Percentiles rank a stretch among this genome's conserved stretches.
phyloP scores from a whole-genome alignment of 1,140 invertebrate genomes.

The Papilio polytes region DNA sequence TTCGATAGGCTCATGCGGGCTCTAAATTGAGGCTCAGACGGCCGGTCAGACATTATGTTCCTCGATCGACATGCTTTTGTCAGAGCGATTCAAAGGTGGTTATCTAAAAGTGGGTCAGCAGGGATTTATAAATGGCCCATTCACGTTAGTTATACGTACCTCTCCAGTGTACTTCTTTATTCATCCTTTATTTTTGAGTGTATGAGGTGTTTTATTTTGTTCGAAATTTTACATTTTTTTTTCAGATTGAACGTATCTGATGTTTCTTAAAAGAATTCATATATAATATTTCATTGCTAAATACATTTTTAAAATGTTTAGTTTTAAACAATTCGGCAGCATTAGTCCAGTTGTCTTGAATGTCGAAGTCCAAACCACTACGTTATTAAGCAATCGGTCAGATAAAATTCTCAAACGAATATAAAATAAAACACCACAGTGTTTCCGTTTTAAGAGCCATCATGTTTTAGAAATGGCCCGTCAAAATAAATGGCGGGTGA shows the following conservation, averaged over 20 bases:
- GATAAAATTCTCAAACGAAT: slow-evolving; percentile 13
- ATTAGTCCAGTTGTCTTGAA: not conserved
- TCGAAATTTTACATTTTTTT: not conserved
- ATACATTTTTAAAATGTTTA: not conserved
- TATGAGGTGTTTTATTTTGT: not conserved
- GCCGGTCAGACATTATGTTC: slow-evolving; percentile 69
- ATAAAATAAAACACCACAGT: slow-evolving; percentile 11
- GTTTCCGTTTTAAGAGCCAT: slow-evolving; percentile 49
- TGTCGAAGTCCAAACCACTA: not conserved
- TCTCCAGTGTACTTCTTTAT: not conserved
- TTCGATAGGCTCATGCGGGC: slow-evolving; percentile 69
- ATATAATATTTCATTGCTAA: not conserved
- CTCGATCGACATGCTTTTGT: slow-evolving; percentile 75
- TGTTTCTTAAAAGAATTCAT: too few species aligned
- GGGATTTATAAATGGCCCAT: slow-evolving; percentile 61
- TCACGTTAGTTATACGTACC: slow-evolving; percentile 51
- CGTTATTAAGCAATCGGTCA: not conserved
- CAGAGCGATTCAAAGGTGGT: slow-evolving; percentile 71
- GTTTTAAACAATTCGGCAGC: not conserved
- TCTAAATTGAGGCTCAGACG: slow-evolving; percentile 68
- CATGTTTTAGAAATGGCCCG: slow-evolving; percentile 65
- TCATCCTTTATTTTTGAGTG: not conserved
- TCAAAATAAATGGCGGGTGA: slow-evolving; percentile 78
- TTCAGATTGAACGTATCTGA: not conserved
- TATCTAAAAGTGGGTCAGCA: slow-evolving; percentile 71